phyloP scores from a whole-genome alignment of 35 echinoderm and acorn worm genomes.

The Hemicentrotus pulcherrimus region DNA sequence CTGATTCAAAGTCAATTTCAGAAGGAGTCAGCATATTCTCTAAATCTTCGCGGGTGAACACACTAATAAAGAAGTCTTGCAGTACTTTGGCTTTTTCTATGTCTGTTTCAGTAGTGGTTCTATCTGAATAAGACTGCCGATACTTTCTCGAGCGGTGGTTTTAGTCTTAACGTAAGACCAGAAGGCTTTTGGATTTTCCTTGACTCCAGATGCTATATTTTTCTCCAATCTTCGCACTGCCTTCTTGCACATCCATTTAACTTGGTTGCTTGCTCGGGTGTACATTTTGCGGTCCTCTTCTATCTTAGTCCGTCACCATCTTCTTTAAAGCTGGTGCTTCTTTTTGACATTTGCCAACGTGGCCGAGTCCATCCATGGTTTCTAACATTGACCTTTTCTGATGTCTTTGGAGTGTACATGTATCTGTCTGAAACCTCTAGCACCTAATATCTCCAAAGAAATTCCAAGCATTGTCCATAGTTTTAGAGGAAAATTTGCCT shows the following conservation, averaged over 20 bases:
- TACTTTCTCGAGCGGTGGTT: constrained; percentile 51
- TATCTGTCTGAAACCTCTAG: no score
- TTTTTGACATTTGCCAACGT: no score
- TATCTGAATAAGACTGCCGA: constrained; percentile 1
- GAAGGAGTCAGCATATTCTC: background rate
- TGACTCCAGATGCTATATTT: background rate
- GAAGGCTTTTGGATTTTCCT: constrained; percentile 55
- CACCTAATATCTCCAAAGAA: no score
- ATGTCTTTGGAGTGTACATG: background rate
- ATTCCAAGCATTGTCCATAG: no score
- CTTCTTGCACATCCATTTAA: no score
- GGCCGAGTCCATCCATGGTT: no score
- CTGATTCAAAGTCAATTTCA: background rate
- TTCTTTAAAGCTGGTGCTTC: no score
- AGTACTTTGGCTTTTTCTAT: constrained; percentile 50
- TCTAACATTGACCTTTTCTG: no score
- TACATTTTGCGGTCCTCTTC: no score
- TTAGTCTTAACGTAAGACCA: constrained; percentile 51
- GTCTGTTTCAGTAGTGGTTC: constrained; percentile 35
- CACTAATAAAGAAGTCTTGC: constrained; percentile 45
- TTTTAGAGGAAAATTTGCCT: no score
- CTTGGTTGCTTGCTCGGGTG: no score
- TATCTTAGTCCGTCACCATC: background rate
- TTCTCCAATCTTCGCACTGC: no score
- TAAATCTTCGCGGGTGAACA: constrained; percentile 51